Evolutionary conservation across 2,797 vertebrate genomes (phyloP), one percentile per base, ranked within the genome.

Genomic region (Bryconaethiops microstoma): DNA sequence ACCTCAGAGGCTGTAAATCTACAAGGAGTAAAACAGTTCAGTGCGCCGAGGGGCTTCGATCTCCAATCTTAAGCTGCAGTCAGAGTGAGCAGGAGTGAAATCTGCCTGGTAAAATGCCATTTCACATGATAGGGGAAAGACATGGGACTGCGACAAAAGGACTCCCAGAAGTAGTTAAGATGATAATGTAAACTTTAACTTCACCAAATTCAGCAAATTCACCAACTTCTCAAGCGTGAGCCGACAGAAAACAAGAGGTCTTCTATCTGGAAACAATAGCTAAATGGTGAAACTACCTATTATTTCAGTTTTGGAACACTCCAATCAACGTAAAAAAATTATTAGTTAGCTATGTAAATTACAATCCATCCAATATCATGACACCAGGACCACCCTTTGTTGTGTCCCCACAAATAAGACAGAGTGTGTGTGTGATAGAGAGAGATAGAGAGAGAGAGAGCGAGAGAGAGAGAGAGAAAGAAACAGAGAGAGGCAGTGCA

Each of bases 1-100:
- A 39, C 48, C 71, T 85, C 74, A 80, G 80, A 80, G 54, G 77
- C 85, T 83, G 76, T 83, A 81, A 87, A 88, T 89, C 84, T 83
- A 60, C 82, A 84, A 71, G 77, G 78, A 82, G 76, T 68, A 78
- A 82, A 82, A 84, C 50, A 82, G 81, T 25, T 62, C 4, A 60
- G 82, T 80, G 76, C 76, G 55, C 57, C 19, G 82, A 81, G 81
- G 74, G 81, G 57, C 84, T 85, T 87, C 74, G 78, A 87, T 85
- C 87, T 70, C 67, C 76, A 82, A 72, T 79, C 79, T 85, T 89
- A 81, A 67, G 64, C 39, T 10, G 40, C 5, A 17, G 39, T 67
- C 64, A 4, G 64, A 21, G 2, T 1, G 19, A 42, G 21, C 40
- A 14, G 4, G 17, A 19, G 35, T 8, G 19, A 65, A 42, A 67